Percentiles rank a stretch among this genome's conserved stretches.
Conservation (phyloP, 2,888 invertebrate species). For the Coenonympha glycerion region DNA sequence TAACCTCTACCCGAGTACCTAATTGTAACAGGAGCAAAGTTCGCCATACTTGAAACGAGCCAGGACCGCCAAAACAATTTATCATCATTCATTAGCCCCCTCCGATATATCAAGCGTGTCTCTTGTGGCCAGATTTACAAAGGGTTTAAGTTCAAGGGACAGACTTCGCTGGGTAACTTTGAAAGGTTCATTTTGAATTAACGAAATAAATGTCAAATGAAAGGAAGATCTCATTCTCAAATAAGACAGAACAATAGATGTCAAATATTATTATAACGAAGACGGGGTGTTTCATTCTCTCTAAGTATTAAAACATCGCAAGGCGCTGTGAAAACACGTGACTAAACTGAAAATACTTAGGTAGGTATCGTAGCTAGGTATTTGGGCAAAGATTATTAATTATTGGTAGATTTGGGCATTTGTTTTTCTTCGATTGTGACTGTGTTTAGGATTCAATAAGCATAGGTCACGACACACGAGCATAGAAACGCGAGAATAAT, state of each 20-base stretch:
- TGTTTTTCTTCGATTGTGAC: too few species aligned
- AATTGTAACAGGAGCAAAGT: conserved; percentile 20
- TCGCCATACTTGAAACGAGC: conserved; percentile 19
- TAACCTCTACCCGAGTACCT: conserved; percentile 8
- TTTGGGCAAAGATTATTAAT: too few species aligned
- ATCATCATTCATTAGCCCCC: conserved; percentile 67
- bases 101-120: conserved; percentile 32
- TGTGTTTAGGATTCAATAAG: too few species aligned
- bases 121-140: conserved; percentile 51
- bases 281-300: too few species aligned
- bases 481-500: too few species aligned
- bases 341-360: too few species aligned
- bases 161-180: conserved; percentile 14
- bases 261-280: not conserved
- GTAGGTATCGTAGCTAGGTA: too few species aligned
- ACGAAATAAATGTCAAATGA: not conserved
- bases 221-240: not conserved
- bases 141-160: conserved; percentile 55
- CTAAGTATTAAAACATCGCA: too few species aligned
- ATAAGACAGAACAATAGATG: not conserved
- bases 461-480: too few species aligned
- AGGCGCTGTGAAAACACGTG: too few species aligned
- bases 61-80: conserved; percentile 44
- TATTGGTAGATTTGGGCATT: too few species aligned
- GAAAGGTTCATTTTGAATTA: not conserved